These are phyloP conservation scores for Crossocerus cetratus DNA, from an alignment of 2,888 invertebrate species.

Conservation along the genomic window DNA sequence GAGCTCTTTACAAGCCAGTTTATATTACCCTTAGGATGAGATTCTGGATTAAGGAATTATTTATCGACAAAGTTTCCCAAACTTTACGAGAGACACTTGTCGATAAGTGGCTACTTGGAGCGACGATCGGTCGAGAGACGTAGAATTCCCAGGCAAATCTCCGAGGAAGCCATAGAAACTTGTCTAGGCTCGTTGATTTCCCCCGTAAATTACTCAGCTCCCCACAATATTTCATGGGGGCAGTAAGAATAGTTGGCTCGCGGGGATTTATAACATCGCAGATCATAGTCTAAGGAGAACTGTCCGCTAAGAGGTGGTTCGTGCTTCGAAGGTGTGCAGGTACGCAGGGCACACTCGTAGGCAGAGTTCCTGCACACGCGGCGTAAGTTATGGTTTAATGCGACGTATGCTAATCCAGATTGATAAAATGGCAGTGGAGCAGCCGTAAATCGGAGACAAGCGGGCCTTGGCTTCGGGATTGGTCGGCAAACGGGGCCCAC, in stretches of 20 bases:
- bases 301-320: conserved; percentile 21
- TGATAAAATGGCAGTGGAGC: conserved; percentile 70
- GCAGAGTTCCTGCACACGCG: conserved; percentile 2
- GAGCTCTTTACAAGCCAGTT: too few species aligned
- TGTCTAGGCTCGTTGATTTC: too few species aligned
- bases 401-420: conserved; percentile 73
- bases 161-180: too few species aligned
- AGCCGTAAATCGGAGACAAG: conserved; percentile 65
- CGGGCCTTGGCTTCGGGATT: conserved; percentile 58
- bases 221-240: conserved; percentile 29
- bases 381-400: conserved; percentile 68
- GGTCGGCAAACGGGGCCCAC: conserved; percentile 42
- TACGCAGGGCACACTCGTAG: conserved; percentile 32
- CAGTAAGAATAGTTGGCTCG: conserved; percentile 32
- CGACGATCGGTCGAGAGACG: too few species aligned
- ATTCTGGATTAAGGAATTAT: too few species aligned
- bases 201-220: conserved; percentile 26
- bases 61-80: too few species aligned
- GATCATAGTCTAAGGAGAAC: conserved; percentile 29
- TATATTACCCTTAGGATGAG: neutral
- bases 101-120: too few species aligned
- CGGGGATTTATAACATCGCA: conserved; percentile 40
- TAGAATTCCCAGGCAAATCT: too few species aligned
- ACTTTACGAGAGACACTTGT: too few species aligned
- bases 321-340: conserved; percentile 25